These are phyloP conservation scores for Cydia fagiglandana DNA, from an alignment of 1,140 invertebrate genomes.

Conservation along the genomic window DNA sequence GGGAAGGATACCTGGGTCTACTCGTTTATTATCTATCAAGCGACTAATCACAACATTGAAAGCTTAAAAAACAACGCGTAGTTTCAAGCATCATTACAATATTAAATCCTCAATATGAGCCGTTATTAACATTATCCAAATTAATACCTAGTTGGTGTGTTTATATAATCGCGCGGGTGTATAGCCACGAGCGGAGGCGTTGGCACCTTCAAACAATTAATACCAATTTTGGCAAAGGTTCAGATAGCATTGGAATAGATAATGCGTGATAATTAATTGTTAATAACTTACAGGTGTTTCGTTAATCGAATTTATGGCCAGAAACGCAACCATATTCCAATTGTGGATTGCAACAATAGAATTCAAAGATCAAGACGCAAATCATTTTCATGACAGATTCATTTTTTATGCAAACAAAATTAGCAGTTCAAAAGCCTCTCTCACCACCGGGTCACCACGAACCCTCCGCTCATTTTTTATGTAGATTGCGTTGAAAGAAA, in stretches of 20 bases:
- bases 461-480: slow-evolving; percentile 74
- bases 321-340: too few relatives aligned
- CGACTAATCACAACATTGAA: too few relatives aligned
- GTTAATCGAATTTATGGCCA: too few relatives aligned
- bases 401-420: slow-evolving; percentile 71
- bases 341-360: too few relatives aligned
- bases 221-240: slow-evolving; percentile 46
- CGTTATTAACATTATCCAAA: too few relatives aligned
- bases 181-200: slow-evolving; percentile 43
- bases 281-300: too few relatives aligned
- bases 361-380: slow-evolving; percentile 46
- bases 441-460: slow-evolving; percentile 63
- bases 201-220: slow-evolving; percentile 40
- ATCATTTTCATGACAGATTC: slow-evolving; percentile 63
- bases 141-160: slow-evolving; percentile 27
- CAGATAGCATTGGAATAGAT: slow-evolving; percentile 28
- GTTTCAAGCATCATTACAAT: too few relatives aligned
- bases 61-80: too few relatives aligned
- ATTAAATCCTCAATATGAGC: too few relatives aligned
- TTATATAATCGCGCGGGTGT: slow-evolving; percentile 44
- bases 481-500: slow-evolving; percentile 73
- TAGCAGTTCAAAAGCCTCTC: slow-evolving; percentile 70
- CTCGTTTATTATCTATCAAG: too few relatives aligned
- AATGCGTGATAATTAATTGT: too few relatives aligned
- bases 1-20: too few relatives aligned